These are phyloP conservation scores for Nephrotoma appendiculata DNA, from an alignment of 2,888 invertebrate species.

Conservation along the genomic window DNA sequence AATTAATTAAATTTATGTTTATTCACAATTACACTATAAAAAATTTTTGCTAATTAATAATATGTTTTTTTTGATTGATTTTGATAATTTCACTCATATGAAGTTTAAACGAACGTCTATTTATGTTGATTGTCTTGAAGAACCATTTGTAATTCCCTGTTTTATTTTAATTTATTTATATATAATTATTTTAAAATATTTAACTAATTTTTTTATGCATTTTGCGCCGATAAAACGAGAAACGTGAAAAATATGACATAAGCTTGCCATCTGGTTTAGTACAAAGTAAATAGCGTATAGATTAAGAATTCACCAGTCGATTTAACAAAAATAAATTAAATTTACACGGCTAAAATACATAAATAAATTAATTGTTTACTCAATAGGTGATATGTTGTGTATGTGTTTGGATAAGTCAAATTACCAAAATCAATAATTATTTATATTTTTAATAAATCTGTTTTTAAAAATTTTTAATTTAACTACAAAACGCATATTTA, in stretches of 20 bases:
- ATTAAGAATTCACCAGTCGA: background rate
- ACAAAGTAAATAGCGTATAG: background rate
- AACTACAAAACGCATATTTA: slow-evolving; percentile 4
- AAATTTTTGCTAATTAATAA: background rate
- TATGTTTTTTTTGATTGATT: background rate
- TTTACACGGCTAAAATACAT: background rate
- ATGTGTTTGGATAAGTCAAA: background rate
- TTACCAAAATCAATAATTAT: background rate
- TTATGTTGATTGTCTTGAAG: background rate
- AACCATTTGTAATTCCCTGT: background rate
- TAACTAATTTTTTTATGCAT: background rate
- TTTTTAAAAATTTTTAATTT: slow-evolving; percentile 2
- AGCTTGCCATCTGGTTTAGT: background rate
- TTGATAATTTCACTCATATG: background rate
- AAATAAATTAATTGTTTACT: background rate
- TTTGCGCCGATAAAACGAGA: background rate
- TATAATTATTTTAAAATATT: background rate
- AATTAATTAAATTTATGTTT: background rate
- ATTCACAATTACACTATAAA: background rate
- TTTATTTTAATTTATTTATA: background rate
- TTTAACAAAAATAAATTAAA: background rate
- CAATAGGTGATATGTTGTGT: background rate
- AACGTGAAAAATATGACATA: background rate
- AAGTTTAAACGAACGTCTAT: background rate
- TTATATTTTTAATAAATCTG: background rate